Percentiles rank a stretch among this genome's conserved stretches.
phyloP scores from a whole-genome alignment of 1,140 invertebrate genomes.

The Stegodyphus dumicola region DNA sequence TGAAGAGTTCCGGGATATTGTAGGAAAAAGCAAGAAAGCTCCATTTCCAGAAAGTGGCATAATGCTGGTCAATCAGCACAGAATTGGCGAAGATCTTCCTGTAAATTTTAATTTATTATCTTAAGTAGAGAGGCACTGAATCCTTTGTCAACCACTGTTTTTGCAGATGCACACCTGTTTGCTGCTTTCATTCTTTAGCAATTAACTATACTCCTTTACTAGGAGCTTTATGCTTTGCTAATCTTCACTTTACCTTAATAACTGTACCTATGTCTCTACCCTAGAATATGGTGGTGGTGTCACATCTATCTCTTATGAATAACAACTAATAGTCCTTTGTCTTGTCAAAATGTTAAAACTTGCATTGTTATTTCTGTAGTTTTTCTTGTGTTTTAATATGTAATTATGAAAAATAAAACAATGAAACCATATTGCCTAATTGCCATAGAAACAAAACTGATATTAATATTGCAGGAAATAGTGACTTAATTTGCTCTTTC shows the following conservation, averaged over 20 bases:
- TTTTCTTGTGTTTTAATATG: no score
- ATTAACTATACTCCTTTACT: neutral
- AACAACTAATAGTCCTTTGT: no score
- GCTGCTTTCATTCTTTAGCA: neutral
- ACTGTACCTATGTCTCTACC: neutral
- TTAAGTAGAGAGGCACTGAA: neutral
- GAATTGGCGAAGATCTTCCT: slow-evolving; percentile 93
- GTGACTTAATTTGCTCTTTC: no score
- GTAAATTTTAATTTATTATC: slow-evolving; percentile 71
- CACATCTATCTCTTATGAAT: neutral
- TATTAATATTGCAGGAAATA: no score
- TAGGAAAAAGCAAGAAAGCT: slow-evolving; percentile 88
- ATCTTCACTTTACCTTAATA: neutral
- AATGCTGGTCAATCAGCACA: slow-evolving; percentile 95
- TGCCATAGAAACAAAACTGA: no score
- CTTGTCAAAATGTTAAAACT: no score
- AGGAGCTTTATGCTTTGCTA: neutral
- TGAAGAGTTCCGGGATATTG: slow-evolving; percentile 94
- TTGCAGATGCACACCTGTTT: neutral
- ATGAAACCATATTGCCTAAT: no score
- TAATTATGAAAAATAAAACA: no score
- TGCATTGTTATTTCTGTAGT: no score
- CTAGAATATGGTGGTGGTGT: neutral
- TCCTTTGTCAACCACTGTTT: neutral
- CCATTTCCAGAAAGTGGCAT: slow-evolving; percentile 86